These are phyloP conservation scores for Pelochelys cantorii DNA, from an alignment of 2,797 vertebrate genomes.

Conservation along the genomic window DNA sequence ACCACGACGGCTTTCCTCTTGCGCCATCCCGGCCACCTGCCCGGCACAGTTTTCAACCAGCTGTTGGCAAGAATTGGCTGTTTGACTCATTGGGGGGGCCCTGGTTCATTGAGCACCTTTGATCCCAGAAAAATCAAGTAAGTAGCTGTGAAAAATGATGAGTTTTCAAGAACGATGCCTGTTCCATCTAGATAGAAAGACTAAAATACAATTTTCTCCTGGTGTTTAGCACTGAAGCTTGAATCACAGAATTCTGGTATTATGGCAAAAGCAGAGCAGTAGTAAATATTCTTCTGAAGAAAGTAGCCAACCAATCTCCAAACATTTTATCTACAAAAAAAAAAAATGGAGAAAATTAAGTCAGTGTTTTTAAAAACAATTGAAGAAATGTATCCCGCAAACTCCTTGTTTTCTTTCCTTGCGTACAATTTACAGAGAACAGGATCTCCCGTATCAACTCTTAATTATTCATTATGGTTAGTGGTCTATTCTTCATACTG, in stretches of 20 bases:
- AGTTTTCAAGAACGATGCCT: slow-evolving; percentile 45
- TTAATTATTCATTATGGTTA: slow-evolving; percentile 8
- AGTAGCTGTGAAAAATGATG: slow-evolving; percentile 79
- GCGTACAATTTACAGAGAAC: not conserved
- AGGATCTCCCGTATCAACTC: not conserved
- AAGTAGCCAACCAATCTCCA: slow-evolving; percentile 46
- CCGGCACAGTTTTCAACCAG: slow-evolving; percentile 87
- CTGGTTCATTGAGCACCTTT: slow-evolving; percentile 70
- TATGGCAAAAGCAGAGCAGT: slow-evolving; percentile 65
- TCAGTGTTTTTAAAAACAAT: slow-evolving; percentile 7
- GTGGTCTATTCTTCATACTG: not conserved
- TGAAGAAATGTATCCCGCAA: not conserved
- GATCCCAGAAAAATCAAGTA: slow-evolving; percentile 76
- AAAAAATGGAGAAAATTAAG: slow-evolving; percentile 53
- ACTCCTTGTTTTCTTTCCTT: not conserved
- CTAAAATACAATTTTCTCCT: slow-evolving; percentile 48
- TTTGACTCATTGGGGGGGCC: slow-evolving; percentile 80
- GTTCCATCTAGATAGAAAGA: slow-evolving; percentile 67
- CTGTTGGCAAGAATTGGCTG: slow-evolving; percentile 87
- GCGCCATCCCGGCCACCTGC: slow-evolving; percentile 90
- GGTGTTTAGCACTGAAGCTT: slow-evolving; percentile 58
- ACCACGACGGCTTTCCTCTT: slow-evolving; percentile 89
- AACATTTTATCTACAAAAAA: slow-evolving; percentile 75
- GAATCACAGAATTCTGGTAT: slow-evolving; percentile 59
- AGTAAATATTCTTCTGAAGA: slow-evolving; percentile 62